These are phyloP conservation scores for Cherax quadricarinatus DNA, from an alignment of 1,140 invertebrate genomes.

Conservation along the genomic window DNA sequence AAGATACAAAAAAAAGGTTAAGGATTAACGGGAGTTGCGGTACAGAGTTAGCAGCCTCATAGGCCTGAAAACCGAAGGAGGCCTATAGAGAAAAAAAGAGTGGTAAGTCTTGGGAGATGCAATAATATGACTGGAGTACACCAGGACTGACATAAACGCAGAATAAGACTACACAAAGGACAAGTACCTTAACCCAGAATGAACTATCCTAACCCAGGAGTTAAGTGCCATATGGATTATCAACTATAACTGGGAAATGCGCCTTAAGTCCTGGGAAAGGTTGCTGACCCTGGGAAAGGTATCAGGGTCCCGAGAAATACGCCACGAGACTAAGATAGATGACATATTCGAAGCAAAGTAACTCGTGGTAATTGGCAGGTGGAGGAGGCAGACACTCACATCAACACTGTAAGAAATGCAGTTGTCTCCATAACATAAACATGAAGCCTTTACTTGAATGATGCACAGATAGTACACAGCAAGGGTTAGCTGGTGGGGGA, in stretches of 20 bases:
- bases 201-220: too few relatives aligned
- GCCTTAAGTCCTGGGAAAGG: background rate
- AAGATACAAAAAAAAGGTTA: too few relatives aligned
- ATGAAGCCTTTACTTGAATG: slow-evolving; percentile 31
- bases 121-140: too few relatives aligned
- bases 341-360: background rate
- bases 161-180: too few relatives aligned
- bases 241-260: background rate
- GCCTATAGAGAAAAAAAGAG: background rate
- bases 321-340: background rate
- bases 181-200: too few relatives aligned
- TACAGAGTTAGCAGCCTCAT: background rate
- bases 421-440: slow-evolving; percentile 53
- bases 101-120: too few relatives aligned
- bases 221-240: too few relatives aligned
- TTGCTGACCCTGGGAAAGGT: background rate
- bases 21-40: background rate
- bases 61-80: background rate
- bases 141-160: too few relatives aligned
- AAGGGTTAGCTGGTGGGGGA: background rate
- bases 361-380: background rate
- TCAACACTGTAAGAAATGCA: slow-evolving; percentile 40
- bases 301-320: background rate
- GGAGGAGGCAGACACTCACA: slow-evolving; percentile 28
- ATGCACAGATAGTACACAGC: slow-evolving; percentile 29